A percentile compares a stretch with the other conserved stretches of the same genome.
Evolutionary conservation across 2,113 vertebrate species (phyloP).

Genomic region (mouse (Mus musculus)): DNA sequence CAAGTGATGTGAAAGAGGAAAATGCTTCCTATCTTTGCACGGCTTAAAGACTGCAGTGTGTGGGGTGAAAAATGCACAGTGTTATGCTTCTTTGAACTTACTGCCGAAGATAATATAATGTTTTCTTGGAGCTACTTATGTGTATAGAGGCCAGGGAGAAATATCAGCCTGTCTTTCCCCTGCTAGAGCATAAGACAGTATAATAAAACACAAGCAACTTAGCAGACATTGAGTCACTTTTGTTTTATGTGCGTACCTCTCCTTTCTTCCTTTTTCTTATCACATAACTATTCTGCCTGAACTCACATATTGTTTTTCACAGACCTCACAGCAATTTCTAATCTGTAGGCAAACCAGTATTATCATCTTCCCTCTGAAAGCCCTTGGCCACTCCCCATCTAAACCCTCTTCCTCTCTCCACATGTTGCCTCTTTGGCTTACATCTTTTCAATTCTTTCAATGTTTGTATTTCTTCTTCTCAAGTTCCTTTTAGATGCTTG

Average conservation of each 20-base stretch:
- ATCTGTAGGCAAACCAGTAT: neutral
- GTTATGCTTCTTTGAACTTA: conserved; percentile 47
- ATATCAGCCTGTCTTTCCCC: conserved; percentile 48
- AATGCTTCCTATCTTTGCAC: conserved; percentile 25
- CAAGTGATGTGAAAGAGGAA: conserved; percentile 56
- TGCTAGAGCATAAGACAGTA: conserved; percentile 33
- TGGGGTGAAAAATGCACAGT: conserved; percentile 60
- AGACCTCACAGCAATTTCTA: neutral
- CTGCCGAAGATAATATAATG: conserved; percentile 54
- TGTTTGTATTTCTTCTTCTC: neutral
- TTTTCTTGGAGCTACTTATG: conserved; percentile 22
- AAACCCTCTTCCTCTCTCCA: neutral
- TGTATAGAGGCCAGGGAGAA: conserved; percentile 39
- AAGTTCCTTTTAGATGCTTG: conserved; percentile 17
- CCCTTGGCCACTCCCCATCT: neutral
- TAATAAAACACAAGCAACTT: conserved; percentile 59
- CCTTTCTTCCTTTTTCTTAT: neutral
- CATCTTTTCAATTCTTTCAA: neutral
- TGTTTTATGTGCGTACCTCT: neutral
- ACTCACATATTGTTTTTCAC: neutral
- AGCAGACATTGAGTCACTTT: conserved; percentile 38
- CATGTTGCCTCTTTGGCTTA: neutral
- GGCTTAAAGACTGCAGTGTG: conserved; percentile 65
- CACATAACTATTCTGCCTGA: conserved; percentile 18
- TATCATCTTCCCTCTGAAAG: conserved; percentile 20